These are phyloP conservation scores for Hyposmocoma kahamanoa DNA, from an alignment of 1,140 invertebrate genomes.

Conservation along the genomic window DNA sequence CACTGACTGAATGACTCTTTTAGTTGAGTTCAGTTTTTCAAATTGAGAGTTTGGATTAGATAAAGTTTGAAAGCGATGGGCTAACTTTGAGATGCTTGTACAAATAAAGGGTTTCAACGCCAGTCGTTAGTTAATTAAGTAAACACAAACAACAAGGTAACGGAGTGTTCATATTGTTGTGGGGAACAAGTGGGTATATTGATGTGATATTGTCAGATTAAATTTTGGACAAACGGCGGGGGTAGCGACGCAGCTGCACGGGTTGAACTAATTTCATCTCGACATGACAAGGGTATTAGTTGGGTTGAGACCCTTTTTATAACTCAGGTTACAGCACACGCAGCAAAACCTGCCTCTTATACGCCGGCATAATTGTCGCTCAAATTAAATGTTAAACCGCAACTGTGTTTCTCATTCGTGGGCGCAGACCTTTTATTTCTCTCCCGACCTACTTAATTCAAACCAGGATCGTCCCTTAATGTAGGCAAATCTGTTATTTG, in stretches of 20 bases:
- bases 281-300: conserved; percentile 69
- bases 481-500: neutral
- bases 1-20: no score
- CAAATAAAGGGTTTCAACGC: neutral
- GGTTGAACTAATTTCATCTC: conserved; percentile 64
- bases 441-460: neutral
- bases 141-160: conserved; percentile 13
- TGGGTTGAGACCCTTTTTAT: conserved; percentile 64
- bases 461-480: neutral
- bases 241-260: conserved; percentile 53
- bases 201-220: conserved; percentile 53
- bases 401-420: neutral
- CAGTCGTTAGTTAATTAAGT: conserved; percentile 8
- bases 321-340: conserved; percentile 42
- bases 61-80: no score
- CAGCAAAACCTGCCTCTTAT: conserved; percentile 24
- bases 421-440: neutral
- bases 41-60: no score
- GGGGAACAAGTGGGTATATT: conserved; percentile 20
- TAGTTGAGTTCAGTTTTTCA: no score
- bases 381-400: neutral
- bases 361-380: conserved; percentile 24
- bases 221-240: conserved; percentile 55
- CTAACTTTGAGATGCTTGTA: no score
- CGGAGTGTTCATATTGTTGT: conserved; percentile 11